Base-by-base conservation (phyloP, 2,888 invertebrate species). In the Ligdia adustata region DNA sequence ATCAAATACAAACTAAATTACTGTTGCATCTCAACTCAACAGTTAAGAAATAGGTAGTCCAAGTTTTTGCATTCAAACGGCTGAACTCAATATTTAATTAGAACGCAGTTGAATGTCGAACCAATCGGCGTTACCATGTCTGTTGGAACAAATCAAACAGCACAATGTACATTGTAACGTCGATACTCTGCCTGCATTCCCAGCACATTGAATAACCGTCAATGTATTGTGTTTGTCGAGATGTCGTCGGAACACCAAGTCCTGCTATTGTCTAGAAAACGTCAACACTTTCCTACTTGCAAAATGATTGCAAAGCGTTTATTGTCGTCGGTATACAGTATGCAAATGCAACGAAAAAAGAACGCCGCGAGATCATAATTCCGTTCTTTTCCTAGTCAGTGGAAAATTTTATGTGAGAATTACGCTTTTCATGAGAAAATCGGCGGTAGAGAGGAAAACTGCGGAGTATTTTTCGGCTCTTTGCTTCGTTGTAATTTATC, bases 281-380 rank as follows among this genome's bases (percentile, higher is more conserved):
- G 79, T 76, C 78, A 75, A 76, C 78, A 75, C 76, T 80, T 78
- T 67, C 66, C 69, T 63, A 62, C 54, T 66, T 41, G 71, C 69
- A 74, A 43, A 75, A 79, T 75, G 73, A 76, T 75, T 71, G 72
- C 70, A 64, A 77, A 66, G 62, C 73, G 69, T 60, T 67, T 70
- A 74, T 75, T 74, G 74, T 75, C 69, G 68, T 47, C 58, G 55
- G 63, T 66, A 67, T 60, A 55, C 57, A 42, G 60, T 69, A 69
- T 64, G 68, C 69, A 70, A 75, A 74, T 66, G 65, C 62, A 55
- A 64, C 63, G n/a, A 69, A 66, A 71, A 68, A 64, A 48, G 32
- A 65, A 62, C 57, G 45, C 37, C n/a, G 52, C 34, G 34, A 49
- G n/a, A 64, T 70, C 66, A 62, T 62, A 70, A 64, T 58, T 60